phyloP scores from a whole-genome alignment of 2,113 vertebrate species.

The Conger conger region DNA sequence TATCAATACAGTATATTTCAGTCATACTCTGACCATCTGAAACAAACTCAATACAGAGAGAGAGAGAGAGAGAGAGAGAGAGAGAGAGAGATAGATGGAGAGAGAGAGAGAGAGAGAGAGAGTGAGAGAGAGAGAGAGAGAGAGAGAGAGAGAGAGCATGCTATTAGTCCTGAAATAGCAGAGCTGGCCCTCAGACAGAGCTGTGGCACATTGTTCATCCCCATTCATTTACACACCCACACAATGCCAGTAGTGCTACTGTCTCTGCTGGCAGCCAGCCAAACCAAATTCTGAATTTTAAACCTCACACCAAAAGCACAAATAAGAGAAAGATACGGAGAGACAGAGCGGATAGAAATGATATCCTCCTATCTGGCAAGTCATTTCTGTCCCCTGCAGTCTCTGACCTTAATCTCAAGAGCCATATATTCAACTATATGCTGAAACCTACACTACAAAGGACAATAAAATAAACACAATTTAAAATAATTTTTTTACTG shows the following conservation, averaged over 20 bases:
- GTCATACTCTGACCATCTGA: too few relatives aligned
- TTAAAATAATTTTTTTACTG: too few relatives aligned
- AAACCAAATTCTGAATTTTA: background rate
- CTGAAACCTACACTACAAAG: too few relatives aligned
- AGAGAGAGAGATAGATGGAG: too few relatives aligned
- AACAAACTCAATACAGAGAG: too few relatives aligned
- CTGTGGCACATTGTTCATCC: constrained; percentile 8
- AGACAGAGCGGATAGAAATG: background rate
- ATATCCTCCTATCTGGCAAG: background rate
- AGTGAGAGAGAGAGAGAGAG: constrained; percentile 21
- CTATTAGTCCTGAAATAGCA: background rate
- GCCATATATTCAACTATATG: too few relatives aligned
- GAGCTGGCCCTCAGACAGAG: constrained; percentile 17
- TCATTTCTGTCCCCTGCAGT: too few relatives aligned
- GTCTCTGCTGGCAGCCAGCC: background rate
- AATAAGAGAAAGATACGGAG: background rate
- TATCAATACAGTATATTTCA: background rate
- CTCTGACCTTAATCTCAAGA: too few relatives aligned
- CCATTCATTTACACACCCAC: constrained; percentile 20
- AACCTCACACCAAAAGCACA: background rate
- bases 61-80: too few relatives aligned
- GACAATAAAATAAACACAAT: too few relatives aligned
- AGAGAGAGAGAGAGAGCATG: constrained; percentile 14
- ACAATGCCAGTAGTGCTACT: background rate
- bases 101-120: background rate